Conservation (phyloP, 2,888 invertebrate genomes). For the Trichogramma dendrolimi region DNA sequence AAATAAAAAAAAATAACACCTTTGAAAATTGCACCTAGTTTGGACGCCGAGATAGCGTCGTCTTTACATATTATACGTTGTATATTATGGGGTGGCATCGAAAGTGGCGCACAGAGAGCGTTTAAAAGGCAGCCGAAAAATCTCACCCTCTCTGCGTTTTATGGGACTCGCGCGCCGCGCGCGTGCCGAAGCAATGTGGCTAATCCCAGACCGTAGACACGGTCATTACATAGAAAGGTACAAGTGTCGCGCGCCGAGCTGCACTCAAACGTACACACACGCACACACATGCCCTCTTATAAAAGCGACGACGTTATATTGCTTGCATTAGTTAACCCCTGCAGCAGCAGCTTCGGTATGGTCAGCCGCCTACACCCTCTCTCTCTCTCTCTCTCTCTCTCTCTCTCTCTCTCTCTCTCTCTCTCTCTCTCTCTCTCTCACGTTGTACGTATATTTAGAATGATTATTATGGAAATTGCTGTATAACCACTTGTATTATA, state of each 20-base stretch:
- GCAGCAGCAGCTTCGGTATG: too few relatives aligned
- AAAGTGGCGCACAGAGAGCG: too few relatives aligned
- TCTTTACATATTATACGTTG: too few relatives aligned
- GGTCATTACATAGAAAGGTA: slow-evolving; percentile 34
- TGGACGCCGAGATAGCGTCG: too few relatives aligned
- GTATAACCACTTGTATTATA: too few relatives aligned
- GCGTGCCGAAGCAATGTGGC: slow-evolving; percentile 25
- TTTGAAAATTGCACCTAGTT: too few relatives aligned
- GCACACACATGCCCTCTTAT: slow-evolving; percentile 32
- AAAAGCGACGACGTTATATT: slow-evolving; percentile 41
- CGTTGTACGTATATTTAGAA: too few relatives aligned
- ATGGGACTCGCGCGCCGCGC: not conserved
- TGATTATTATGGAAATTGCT: too few relatives aligned
- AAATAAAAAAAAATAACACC: too few relatives aligned
- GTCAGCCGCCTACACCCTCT: not conserved
- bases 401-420: slow-evolving; percentile 3
- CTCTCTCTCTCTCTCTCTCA: not conserved
- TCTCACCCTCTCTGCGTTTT: not conserved
- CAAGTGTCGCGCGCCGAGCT: too few relatives aligned
- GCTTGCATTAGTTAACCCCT: slow-evolving; percentile 40
- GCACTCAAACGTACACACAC: too few relatives aligned
- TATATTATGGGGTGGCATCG: too few relatives aligned
- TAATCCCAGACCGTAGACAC: slow-evolving; percentile 39
- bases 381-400: not conserved
- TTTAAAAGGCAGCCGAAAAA: not conserved